phyloP scores from a whole-genome alignment of 2,888 invertebrate species.

The Drosophila eohydei region DNA sequence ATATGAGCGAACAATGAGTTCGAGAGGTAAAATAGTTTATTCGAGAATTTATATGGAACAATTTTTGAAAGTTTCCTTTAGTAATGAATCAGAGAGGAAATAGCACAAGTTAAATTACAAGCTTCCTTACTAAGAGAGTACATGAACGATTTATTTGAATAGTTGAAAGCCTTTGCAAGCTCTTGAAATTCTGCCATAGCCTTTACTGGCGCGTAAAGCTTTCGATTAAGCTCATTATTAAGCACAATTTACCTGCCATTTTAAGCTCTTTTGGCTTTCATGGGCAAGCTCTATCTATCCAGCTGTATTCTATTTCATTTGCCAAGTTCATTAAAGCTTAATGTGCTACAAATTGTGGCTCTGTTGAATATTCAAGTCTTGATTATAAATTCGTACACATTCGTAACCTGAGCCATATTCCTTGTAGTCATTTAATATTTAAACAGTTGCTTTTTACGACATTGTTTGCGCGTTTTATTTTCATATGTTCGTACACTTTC shows the following conservation, averaged over 20 bases:
- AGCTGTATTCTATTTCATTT: neutral
- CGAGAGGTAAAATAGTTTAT: neutral
- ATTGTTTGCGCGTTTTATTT: constrained; percentile 45
- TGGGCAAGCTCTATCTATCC: neutral
- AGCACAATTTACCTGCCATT: neutral
- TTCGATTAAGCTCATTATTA: neutral
- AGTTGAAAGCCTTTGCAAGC: neutral
- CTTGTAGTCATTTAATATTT: constrained; percentile 53
- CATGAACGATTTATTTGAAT: neutral
- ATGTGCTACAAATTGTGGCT: constrained; percentile 7
- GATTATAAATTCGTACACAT: constrained; percentile 17
- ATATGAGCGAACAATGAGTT: neutral
- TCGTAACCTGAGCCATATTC: constrained; percentile 25
- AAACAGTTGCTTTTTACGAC: constrained; percentile 65
- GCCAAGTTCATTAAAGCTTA: neutral
- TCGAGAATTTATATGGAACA: neutral
- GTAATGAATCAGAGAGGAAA: too few relatives aligned
- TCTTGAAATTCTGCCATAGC: too few relatives aligned
- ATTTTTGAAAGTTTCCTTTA: too few relatives aligned
- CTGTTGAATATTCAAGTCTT: constrained; percentile 1
- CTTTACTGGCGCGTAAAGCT: neutral
- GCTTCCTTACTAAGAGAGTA: too few relatives aligned
- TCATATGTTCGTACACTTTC: constrained; percentile 15
- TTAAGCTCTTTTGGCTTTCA: neutral
- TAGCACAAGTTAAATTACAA: too few relatives aligned